A percentile compares a stretch with the other conserved stretches of the same genome.
These are phyloP conservation scores for Dynastes hyllus DNA, from an alignment of 2,888 invertebrate species.

Conservation along the genomic window DNA sequence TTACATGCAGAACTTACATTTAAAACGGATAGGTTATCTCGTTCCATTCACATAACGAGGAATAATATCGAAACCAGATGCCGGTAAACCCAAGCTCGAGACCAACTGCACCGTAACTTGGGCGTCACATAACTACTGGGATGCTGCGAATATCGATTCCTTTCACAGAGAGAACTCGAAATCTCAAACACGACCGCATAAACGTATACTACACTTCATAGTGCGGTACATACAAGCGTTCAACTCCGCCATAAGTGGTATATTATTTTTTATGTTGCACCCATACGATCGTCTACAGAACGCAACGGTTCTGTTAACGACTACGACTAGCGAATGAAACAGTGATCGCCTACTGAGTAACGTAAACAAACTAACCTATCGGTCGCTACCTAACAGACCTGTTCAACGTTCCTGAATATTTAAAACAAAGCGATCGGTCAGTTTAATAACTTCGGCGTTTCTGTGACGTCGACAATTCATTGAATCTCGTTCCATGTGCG, in stretches of 20 bases:
- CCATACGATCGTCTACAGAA: neutral
- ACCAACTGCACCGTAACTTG: conserved; percentile 40
- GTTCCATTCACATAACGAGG: conserved; percentile 45
- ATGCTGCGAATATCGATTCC: conserved; percentile 45
- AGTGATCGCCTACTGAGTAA: conserved; percentile 5
- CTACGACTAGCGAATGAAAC: conserved; percentile 6
- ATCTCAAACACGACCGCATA: conserved; percentile 32
- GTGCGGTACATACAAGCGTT: neutral
- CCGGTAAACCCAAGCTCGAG: conserved; percentile 30
- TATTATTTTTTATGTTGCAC: conserved; percentile 18
- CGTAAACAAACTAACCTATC: conserved; percentile 42
- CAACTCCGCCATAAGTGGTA: neutral
- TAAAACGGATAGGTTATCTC: conserved; percentile 45
- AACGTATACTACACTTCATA: neutral
- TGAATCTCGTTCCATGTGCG: neutral
- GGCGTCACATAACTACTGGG: conserved; percentile 47
- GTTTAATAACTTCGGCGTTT: conserved; percentile 17
- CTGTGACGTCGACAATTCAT: conserved; percentile 24
- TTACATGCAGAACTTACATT: conserved; percentile 39
- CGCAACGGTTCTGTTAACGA: neutral
- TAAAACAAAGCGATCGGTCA: conserved; percentile 12
- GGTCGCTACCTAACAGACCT: conserved; percentile 17
- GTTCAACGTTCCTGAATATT: conserved; percentile 35
- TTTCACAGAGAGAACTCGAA: conserved; percentile 35
- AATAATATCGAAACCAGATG: conserved; percentile 38